These are phyloP conservation scores for Podotricha telesiphe DNA, from an alignment of 2,888 invertebrate genomes.

Conservation along the genomic window DNA sequence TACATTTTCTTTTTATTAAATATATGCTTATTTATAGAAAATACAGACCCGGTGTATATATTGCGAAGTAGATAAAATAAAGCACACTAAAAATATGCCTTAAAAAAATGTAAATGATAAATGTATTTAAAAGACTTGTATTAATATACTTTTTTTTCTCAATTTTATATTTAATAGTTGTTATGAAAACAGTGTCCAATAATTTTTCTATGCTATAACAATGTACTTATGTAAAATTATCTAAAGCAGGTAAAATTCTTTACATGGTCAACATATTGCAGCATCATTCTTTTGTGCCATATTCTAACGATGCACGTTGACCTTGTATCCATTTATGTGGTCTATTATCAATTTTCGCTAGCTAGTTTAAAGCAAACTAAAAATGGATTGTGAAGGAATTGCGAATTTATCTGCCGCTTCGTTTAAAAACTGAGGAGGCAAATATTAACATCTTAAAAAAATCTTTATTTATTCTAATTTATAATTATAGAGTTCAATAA, in stretches of 20 bases:
- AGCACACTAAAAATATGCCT: background rate
- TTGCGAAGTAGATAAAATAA: background rate
- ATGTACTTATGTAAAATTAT: constrained; percentile 6
- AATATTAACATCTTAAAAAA: background rate
- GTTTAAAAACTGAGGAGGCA: background rate
- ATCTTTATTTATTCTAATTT: background rate
- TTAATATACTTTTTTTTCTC: too few relatives aligned
- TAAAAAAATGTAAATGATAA: background rate
- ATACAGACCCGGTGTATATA: background rate
- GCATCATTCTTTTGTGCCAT: constrained; percentile 39
- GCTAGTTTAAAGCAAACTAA: constrained; percentile 33
- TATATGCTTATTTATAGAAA: too few relatives aligned
- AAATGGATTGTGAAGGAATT: constrained; percentile 13
- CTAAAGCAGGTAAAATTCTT: constrained; percentile 11
- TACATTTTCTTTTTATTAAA: too few relatives aligned
- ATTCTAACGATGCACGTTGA: constrained; percentile 49
- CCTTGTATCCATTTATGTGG: constrained; percentile 60
- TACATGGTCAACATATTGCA: constrained; percentile 33
- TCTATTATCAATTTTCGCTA: constrained; percentile 52
- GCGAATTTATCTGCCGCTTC: constrained; percentile 3
- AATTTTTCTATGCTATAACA: too few relatives aligned
- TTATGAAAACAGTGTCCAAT: too few relatives aligned
- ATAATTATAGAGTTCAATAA: too few relatives aligned
- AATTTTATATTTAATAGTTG: too few relatives aligned
- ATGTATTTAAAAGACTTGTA: background rate